phyloP scores from a whole-genome alignment of 2,888 invertebrate genomes.

The Drosophila cognata region DNA sequence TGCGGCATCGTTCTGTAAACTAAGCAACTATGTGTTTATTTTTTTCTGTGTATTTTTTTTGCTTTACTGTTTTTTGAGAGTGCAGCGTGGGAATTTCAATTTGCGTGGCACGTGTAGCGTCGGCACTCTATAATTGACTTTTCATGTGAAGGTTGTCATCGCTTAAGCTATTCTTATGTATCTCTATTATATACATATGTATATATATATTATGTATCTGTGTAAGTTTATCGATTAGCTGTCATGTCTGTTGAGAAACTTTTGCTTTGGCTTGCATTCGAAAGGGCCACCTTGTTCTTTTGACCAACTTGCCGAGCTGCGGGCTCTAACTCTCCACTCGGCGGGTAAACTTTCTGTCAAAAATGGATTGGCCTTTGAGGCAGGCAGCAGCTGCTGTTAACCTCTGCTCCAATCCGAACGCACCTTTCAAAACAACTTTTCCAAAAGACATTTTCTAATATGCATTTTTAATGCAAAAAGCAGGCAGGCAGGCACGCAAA shows the following conservation, averaged over 20 bases:
- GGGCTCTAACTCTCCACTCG: conserved; percentile 60
- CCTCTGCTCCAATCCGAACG: conserved; percentile 28
- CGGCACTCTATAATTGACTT: conserved; percentile 59
- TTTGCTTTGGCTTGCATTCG: conserved; percentile 39
- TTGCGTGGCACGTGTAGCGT: conserved; percentile 55
- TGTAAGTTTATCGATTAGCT: conserved; percentile 57
- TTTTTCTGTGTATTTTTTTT: conserved; percentile 4
- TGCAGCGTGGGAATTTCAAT: conserved; percentile 67
- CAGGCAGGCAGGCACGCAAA: conserved; percentile 14
- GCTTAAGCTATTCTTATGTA: neutral
- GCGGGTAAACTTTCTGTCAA: conserved; percentile 34
- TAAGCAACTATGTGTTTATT: conserved; percentile 43
- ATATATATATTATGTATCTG: neutral
- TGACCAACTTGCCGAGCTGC: conserved; percentile 59
- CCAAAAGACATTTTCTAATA: conserved; percentile 29
- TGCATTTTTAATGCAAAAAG: conserved; percentile 74
- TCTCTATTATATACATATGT: neutral
- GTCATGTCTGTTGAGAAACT: conserved; percentile 15
- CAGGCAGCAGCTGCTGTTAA: conserved; percentile 4
- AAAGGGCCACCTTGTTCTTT: conserved; percentile 27
- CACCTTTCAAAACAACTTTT: conserved; percentile 34
- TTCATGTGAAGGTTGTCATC: conserved; percentile 37
- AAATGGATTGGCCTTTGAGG: conserved; percentile 57
- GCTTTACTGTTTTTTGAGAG: conserved; percentile 12
- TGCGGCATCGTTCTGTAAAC: neutral